Evolutionary conservation across 2,113 vertebrate genomes (phyloP).

Genomic region (Sitta europaea): DNA sequence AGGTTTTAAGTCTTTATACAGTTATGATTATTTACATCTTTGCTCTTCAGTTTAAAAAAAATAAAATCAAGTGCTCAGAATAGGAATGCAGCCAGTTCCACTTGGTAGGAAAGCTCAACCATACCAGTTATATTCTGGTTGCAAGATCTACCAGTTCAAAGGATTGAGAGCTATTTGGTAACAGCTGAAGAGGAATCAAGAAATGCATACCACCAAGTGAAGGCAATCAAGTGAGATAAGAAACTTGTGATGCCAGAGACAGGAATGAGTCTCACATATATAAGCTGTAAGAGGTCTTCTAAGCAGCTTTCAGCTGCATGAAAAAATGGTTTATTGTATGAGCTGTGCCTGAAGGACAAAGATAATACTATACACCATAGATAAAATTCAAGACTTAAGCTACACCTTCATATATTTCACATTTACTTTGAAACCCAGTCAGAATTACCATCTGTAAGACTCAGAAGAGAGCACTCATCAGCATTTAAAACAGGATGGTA

Average conservation of each 20-base stretch:
- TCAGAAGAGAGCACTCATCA: not conserved
- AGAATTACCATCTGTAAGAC: not conserved
- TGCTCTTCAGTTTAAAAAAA: not conserved
- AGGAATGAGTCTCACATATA: not conserved
- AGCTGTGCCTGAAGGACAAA: not conserved
- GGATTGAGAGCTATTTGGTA: not conserved
- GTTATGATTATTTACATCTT: not conserved
- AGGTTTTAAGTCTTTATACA: not conserved
- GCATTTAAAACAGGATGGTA: not conserved
- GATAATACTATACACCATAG: not conserved
- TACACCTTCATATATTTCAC: not conserved
- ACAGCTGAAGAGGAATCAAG: not conserved
- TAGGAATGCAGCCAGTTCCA: not conserved
- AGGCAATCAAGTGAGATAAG: not conserved
- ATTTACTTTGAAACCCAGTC: not conserved
- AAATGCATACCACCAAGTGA: not conserved
- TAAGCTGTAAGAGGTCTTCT: not conserved
- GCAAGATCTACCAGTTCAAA: not conserved
- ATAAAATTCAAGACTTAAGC: not conserved
- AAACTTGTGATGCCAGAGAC: not conserved
- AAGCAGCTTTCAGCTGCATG: not conserved
- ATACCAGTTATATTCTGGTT: not conserved
- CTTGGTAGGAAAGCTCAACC: not conserved
- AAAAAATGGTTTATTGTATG: not conserved
- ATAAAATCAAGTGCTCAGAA: not conserved